Evolutionary conservation across 2,888 invertebrate genomes (phyloP).

Genomic region (Leucophora obtusa): DNA sequence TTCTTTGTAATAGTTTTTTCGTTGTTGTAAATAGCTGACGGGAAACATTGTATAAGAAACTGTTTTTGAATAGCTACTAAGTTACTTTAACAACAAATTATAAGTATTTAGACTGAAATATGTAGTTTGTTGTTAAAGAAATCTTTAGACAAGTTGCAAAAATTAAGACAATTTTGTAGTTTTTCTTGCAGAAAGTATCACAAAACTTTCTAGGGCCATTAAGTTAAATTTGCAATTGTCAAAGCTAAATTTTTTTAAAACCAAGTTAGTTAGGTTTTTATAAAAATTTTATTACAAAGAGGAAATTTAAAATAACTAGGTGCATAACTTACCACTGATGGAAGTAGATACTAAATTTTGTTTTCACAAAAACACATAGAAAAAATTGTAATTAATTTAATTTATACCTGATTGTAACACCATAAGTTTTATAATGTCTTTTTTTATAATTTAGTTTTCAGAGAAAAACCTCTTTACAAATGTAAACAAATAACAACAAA

Average conservation of each 20-base stretch:
- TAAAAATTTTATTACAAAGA: no score
- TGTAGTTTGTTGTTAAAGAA: no score
- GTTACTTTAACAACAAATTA: neutral
- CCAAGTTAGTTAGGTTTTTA: no score
- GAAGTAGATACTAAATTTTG: no score
- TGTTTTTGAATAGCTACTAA: neutral
- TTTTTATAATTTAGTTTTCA: neutral
- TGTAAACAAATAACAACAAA: conserved; percentile 4
- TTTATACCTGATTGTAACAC: conserved; percentile 31
- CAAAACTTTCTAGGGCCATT: neutral
- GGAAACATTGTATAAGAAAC: neutral
- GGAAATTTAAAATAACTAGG: no score
- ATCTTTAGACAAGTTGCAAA: no score
- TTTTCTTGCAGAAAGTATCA: no score
- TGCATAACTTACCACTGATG: no score
- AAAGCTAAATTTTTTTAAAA: no score
- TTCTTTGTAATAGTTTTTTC: conserved; percentile 5
- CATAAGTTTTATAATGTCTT: conserved; percentile 3
- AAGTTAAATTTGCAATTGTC: no score
- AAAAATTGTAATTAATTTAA: conserved; percentile 5
- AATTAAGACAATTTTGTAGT: neutral
- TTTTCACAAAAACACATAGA: neutral
- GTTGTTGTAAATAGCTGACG: neutral
- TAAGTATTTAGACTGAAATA: neutral
- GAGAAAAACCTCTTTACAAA: neutral